Percentiles rank a stretch among this genome's conserved stretches.
phyloP scores from a whole-genome alignment of 2,797 vertebrate genomes.

The Glyptemys insculpta region DNA sequence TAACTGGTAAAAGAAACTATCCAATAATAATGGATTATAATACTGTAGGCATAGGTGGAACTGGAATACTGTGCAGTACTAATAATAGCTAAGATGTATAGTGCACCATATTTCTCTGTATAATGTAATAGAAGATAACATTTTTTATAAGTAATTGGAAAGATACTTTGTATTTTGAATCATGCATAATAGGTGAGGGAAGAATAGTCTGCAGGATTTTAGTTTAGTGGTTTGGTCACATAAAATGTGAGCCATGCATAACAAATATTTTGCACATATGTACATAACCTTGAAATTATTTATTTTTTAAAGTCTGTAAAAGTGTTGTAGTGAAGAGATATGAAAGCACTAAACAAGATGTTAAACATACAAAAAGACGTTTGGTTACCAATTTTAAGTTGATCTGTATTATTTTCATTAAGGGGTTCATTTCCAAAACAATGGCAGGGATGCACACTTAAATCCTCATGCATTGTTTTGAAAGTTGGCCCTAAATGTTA shows the following conservation, averaged over 20 bases:
- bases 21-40: constrained; percentile 29
- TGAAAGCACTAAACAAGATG: constrained; percentile 9
- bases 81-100: background rate
- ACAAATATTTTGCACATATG: background rate
- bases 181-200: accelerated
- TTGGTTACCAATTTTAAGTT: accelerated
- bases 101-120: background rate
- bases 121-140: background rate
- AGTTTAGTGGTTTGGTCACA: background rate
- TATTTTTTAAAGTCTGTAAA: constrained; percentile 62
- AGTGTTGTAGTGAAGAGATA: constrained; percentile 63
- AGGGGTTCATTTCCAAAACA: background rate
- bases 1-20: background rate
- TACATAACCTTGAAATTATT: constrained; percentile 2
- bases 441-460: background rate
- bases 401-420: background rate
- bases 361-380: background rate
- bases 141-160: background rate
- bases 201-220: background rate
- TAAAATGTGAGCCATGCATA: background rate
- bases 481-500: background rate
- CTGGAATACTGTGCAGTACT: constrained; percentile 4
- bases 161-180: background rate
- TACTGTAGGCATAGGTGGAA: background rate
- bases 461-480: background rate